Base-by-base conservation (phyloP, 1,140 invertebrate genomes). In the Cotesia vestalis region DNA sequence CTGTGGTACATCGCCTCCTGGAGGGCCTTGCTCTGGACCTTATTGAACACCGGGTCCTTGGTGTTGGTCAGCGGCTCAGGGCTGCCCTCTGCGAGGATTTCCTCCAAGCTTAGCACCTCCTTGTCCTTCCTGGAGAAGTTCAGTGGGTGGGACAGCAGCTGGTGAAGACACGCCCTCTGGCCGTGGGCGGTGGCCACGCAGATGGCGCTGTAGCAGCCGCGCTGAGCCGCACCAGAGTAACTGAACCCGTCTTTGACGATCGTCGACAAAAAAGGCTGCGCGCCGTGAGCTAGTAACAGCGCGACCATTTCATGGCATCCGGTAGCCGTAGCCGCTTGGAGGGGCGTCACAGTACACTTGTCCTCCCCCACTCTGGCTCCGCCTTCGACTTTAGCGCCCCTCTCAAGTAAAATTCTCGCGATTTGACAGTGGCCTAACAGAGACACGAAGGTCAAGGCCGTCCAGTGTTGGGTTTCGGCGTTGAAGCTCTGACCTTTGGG, bases 1-100 rank as follows among this genome's bases (percentile, higher is more conserved):
- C 93, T 94, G 80, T 96, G 95, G 83, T 96, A 97, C 94, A 97
- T 95, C 3, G 95, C 94, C 86, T 96, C 95, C 79, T 96, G 94
- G 51, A 96, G 85, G 46, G 93, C 91, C 80, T 95, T 92, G 36
- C 94, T 91, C 85, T 96, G 95, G 17, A 90, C 88, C 86, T 96
- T 96, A 73, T 91, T 95, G 78, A 95, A 91, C 72, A 91, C 90
- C 36, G 89, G 86, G 61, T 86, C 79, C 63, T 88, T 86, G 4
- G 86, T 88, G 83, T 78, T 86, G 83, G 68, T 55, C 36, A 81
- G 77, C 85, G 88, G 75, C 76, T 38, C 78, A 2, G 78, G 78
- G 59, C 82, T 88, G 27, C 94, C 94, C 86, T 97, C 95, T 0
- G 95, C 95, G 38, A 97, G 87, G 83, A 96, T 96, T 83, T 97